phyloP scores from a whole-genome alignment of 1,140 invertebrate species.

The Bombus huntii region DNA sequence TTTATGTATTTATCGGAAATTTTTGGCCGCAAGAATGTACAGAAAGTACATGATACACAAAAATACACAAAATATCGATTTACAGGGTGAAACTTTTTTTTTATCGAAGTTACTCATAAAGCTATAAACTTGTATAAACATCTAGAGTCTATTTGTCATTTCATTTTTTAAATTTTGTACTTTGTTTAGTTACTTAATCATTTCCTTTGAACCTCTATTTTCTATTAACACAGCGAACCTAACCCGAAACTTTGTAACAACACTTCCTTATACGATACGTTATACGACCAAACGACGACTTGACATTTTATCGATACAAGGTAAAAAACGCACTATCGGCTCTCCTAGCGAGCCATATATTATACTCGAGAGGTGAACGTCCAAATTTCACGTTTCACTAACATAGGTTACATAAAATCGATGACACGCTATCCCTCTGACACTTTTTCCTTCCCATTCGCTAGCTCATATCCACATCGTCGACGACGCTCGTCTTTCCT shows the following conservation, averaged over 20 bases:
- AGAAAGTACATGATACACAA: no score
- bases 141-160: no score
- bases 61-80: no score
- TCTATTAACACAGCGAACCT: no score
- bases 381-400: not conserved
- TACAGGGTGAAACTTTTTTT: no score
- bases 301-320: not conserved
- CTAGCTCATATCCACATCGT: not conserved
- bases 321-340: not conserved
- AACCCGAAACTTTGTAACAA: not conserved
- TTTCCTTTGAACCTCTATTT: not conserved
- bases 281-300: no score
- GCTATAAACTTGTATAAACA: no score
- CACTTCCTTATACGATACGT: not conserved
- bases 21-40: no score
- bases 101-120: no score
- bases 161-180: not conserved
- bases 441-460: slow-evolving; percentile 1
- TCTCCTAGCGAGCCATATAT: not conserved
- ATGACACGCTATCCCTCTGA: not conserved
- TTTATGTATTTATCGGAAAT: not conserved
- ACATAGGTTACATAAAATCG: slow-evolving; percentile 3
- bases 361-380: not conserved
- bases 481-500: no score
- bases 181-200: not conserved